phyloP scores from a whole-genome alignment of 2,888 invertebrate species.

The Tetranychus piercei region DNA sequence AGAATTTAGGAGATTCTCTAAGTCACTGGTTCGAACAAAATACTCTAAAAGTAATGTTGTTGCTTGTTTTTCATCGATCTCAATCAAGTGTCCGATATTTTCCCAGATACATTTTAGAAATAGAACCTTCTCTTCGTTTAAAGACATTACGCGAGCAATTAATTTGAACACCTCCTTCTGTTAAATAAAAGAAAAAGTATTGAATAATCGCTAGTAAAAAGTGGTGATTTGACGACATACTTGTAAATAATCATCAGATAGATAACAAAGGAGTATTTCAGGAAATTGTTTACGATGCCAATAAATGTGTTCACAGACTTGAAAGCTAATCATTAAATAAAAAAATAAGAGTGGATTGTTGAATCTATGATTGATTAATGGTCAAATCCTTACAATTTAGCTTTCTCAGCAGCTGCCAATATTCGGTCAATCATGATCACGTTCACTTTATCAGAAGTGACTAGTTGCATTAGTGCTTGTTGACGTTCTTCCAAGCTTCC shows the following conservation, averaged over 20 bases:
- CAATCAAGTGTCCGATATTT: slow-evolving; percentile 34
- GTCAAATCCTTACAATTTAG: slow-evolving; percentile 41
- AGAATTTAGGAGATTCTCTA: slow-evolving; percentile 27
- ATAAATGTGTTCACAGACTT: slow-evolving; percentile 50
- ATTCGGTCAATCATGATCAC: slow-evolving; percentile 39
- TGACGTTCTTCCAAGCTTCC: slow-evolving; percentile 44
- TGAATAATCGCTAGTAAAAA: neutral
- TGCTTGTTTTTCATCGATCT: slow-evolving; percentile 44
- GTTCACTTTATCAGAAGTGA: slow-evolving; percentile 43
- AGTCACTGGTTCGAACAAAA: slow-evolving; percentile 30
- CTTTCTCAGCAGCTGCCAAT: slow-evolving; percentile 43
- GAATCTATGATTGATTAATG: slow-evolving; percentile 15
- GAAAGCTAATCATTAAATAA: slow-evolving; percentile 37
- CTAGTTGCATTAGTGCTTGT: slow-evolving; percentile 50
- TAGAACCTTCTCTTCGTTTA: slow-evolving; percentile 12
- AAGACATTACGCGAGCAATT: slow-evolving; percentile 7
- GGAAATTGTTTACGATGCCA: slow-evolving; percentile 44
- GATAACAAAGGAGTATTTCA: slow-evolving; percentile 48
- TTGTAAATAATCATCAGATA: slow-evolving; percentile 44
- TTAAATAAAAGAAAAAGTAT: neutral
- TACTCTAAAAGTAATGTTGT: slow-evolving; percentile 44
- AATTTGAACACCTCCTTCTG: slow-evolving; percentile 16
- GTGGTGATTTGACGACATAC: slow-evolving; percentile 26
- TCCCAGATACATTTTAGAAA: slow-evolving; percentile 15
- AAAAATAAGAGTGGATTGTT: slow-evolving; percentile 9